A percentile compares a stretch with the other conserved stretches of the same genome.
phyloP scores from a whole-genome alignment of 2,888 invertebrate genomes.

The Deilephila porcellus region DNA sequence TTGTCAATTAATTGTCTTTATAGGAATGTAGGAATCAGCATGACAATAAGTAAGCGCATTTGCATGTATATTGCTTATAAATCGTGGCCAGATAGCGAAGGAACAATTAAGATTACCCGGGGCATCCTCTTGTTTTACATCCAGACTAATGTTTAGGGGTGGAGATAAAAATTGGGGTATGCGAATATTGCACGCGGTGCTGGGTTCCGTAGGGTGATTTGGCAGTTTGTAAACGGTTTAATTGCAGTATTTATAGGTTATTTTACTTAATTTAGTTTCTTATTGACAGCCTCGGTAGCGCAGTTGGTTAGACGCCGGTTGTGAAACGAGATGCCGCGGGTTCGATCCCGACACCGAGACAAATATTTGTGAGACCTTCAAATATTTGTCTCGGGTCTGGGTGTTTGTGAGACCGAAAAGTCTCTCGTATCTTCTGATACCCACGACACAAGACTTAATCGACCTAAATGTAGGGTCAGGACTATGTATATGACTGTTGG shows the following conservation, averaged over 20 bases:
- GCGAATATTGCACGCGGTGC: not conserved
- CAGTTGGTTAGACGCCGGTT: too few relatives aligned
- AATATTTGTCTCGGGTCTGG: too few relatives aligned
- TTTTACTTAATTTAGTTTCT: too few relatives aligned
- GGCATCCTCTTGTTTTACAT: conserved; percentile 65
- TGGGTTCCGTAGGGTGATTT: conserved; percentile 11
- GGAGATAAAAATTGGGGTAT: conserved; percentile 28
- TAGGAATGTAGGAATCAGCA: conserved; percentile 46
- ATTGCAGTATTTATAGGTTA: not conserved
- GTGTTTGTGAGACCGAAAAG: too few relatives aligned
- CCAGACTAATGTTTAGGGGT: conserved; percentile 56
- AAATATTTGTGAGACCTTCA: too few relatives aligned
- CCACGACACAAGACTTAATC: too few relatives aligned
- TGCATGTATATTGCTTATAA: conserved; percentile 77
- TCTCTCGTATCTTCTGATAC: too few relatives aligned
- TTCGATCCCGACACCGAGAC: too few relatives aligned
- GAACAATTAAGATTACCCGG: conserved; percentile 68
- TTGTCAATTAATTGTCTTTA: conserved; percentile 21
- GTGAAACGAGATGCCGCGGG: too few relatives aligned
- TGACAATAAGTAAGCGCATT: conserved; percentile 62
- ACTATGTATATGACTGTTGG: too few relatives aligned
- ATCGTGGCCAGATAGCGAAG: conserved; percentile 58
- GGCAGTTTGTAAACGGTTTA: not conserved
- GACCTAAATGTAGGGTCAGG: too few relatives aligned
- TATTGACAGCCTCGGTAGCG: too few relatives aligned